Conservation (phyloP, 2,797 vertebrate genomes). For the Chaenodraco wilsoni region DNA sequence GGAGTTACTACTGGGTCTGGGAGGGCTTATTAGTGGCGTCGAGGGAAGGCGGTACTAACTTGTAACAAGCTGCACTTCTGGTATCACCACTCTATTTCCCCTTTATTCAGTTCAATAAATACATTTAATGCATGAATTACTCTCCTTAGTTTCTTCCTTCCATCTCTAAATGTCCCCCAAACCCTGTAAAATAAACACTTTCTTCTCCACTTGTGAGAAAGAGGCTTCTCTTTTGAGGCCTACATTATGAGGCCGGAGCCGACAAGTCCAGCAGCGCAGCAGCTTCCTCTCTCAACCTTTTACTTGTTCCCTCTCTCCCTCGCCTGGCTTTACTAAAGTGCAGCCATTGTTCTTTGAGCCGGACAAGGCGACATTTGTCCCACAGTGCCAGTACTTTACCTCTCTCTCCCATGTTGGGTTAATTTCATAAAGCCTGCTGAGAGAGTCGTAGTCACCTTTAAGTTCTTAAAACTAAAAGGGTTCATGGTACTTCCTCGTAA, state of each 20-base stretch:
- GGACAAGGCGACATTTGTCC: slow-evolving; percentile 38
- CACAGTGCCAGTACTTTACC: slow-evolving; percentile 11
- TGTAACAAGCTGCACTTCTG: slow-evolving; percentile 39
- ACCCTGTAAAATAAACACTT: slow-evolving; percentile 18
- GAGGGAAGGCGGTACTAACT: slow-evolving; percentile 46
- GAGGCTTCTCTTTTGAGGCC: slow-evolving; percentile 37
- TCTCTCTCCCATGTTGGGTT: slow-evolving; percentile 21
- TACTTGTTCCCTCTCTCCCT: slow-evolving; percentile 23
- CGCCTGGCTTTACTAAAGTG: slow-evolving; percentile 32
- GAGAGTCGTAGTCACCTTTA: slow-evolving; percentile 19
- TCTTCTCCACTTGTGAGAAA: neutral
- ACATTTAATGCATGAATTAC: slow-evolving; percentile 21
- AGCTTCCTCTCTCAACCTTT: slow-evolving; percentile 40
- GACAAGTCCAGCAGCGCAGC: slow-evolving; percentile 32
- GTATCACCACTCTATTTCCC: slow-evolving; percentile 29
- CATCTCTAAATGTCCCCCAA: slow-evolving; percentile 11
- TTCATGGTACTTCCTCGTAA: neutral
- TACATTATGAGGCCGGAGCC: slow-evolving; percentile 36
- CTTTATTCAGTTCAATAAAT: slow-evolving; percentile 2
- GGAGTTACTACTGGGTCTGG: slow-evolving; percentile 63
- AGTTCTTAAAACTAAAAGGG: slow-evolving; percentile 15
- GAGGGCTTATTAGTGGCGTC: slow-evolving; percentile 64
- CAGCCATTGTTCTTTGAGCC: slow-evolving; percentile 48
- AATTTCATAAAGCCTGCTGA: slow-evolving; percentile 27
- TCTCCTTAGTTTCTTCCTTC: neutral